Evolutionary conservation across 2,113 vertebrate genomes (phyloP).

Genomic region (Pagrus major): DNA sequence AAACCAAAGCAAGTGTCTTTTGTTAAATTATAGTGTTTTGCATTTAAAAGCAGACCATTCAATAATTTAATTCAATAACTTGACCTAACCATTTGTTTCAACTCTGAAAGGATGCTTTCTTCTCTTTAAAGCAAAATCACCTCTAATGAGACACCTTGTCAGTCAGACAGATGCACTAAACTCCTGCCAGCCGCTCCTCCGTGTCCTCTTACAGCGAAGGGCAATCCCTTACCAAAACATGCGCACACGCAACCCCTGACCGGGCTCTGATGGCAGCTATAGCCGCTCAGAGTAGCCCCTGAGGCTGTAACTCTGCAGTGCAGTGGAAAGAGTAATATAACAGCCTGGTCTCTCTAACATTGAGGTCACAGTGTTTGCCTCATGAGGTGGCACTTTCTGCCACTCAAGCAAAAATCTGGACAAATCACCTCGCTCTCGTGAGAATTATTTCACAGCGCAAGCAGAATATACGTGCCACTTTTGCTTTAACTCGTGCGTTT

Average conservation of each 20-base stretch:
- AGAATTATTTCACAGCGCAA: slow-evolving; percentile 36
- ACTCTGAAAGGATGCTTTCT: not conserved
- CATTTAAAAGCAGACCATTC: not conserved
- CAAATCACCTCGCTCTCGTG: slow-evolving; percentile 8
- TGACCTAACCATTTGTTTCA: not conserved
- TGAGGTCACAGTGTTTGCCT: slow-evolving; percentile 23
- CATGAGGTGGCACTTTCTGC: slow-evolving; percentile 39
- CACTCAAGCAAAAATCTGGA: slow-evolving; percentile 46
- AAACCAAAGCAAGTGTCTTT: not conserved
- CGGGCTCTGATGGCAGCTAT: slow-evolving; percentile 19
- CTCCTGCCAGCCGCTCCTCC: slow-evolving; percentile 9
- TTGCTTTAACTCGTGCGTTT: slow-evolving; percentile 16
- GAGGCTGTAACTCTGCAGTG: slow-evolving; percentile 28
- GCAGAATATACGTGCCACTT: not conserved
- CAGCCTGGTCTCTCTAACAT: not conserved
- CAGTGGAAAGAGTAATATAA: slow-evolving; percentile 26
- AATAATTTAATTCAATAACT: not conserved
- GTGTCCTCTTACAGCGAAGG: not conserved
- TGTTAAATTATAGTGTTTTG: not conserved
- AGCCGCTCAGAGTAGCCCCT: slow-evolving; percentile 29
- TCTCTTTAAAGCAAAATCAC: not conserved
- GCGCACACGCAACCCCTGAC: slow-evolving; percentile 1
- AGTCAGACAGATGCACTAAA: slow-evolving; percentile 28
- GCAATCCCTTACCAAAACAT: slow-evolving; percentile 7
- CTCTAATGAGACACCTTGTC: slow-evolving; percentile 21